Conservation (phyloP, 2,113 vertebrate species). For the Columba livia region DNA sequence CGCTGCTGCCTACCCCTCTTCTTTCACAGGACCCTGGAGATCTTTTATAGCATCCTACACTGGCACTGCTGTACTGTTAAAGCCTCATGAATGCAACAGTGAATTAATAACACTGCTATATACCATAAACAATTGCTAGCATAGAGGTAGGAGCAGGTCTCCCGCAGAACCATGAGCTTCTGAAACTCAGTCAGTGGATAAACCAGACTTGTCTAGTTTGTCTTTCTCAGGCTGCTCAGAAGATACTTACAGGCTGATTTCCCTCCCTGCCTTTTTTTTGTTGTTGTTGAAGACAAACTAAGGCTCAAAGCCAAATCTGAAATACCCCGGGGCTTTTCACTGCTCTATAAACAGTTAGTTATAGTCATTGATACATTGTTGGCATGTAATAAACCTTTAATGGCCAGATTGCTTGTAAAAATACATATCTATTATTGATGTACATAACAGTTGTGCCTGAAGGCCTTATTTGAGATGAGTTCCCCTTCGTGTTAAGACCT, state of each 20-base stretch:
- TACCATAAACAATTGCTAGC: background rate
- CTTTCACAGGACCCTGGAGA: constrained; percentile 54
- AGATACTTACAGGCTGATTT: constrained; percentile 1
- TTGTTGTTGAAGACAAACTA: background rate
- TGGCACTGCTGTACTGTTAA: constrained; percentile 55
- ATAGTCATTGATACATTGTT: constrained; percentile 46
- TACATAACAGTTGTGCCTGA: background rate
- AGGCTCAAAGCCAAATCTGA: background rate
- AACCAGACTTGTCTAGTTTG: background rate
- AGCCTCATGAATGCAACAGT: constrained; percentile 36
- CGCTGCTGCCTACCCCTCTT: constrained; percentile 26
- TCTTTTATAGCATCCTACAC: constrained; percentile 47
- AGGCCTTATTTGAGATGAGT: background rate
- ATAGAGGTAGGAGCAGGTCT: background rate
- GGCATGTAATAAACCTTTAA: constrained; percentile 48
- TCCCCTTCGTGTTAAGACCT: background rate
- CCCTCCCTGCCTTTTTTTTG: background rate
- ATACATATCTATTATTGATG: constrained; percentile 47
- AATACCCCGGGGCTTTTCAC: constrained; percentile 36
- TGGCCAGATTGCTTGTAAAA: constrained; percentile 53
- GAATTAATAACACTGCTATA: constrained; percentile 29
- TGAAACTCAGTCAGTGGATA: background rate
- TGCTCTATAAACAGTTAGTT: constrained; percentile 59
- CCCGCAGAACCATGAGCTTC: background rate
- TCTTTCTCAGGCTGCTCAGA: background rate